Evolutionary conservation across 2,797 vertebrate genomes (phyloP).

Genomic region (Acrocephalus scirpaceus): DNA sequence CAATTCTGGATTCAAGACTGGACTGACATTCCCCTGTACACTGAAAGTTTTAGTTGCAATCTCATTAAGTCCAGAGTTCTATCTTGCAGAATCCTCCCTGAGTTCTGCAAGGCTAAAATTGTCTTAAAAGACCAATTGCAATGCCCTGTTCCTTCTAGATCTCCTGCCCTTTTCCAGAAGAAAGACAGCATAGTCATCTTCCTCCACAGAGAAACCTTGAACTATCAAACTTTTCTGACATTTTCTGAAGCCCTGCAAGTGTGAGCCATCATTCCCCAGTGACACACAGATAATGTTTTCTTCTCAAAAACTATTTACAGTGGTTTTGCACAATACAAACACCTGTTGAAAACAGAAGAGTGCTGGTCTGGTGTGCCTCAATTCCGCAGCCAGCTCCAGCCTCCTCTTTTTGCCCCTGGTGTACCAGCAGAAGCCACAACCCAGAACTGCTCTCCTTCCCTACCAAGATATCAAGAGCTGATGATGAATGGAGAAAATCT

Average conservation of each 20-base stretch:
- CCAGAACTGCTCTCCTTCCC: not conserved
- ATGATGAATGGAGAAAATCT: not conserved
- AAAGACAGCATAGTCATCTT: not conserved
- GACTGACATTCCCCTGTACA: not conserved
- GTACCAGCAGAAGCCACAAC: not conserved
- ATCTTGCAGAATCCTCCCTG: not conserved
- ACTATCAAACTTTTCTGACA: not conserved
- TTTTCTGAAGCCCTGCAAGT: not conserved
- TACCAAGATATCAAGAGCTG: not conserved
- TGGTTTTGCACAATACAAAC: not conserved
- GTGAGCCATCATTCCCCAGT: not conserved
- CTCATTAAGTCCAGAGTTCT: not conserved
- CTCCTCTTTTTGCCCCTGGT: not conserved
- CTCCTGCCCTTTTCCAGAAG: not conserved
- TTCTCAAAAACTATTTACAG: not conserved
- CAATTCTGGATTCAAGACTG: not conserved
- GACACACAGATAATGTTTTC: not conserved
- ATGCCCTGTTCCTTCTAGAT: not conserved
- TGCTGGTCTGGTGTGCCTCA: not conserved
- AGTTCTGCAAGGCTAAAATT: not conserved
- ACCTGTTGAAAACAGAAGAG: not conserved
- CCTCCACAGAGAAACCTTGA: not conserved
- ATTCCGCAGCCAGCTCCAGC: not conserved
- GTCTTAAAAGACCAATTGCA: not conserved
- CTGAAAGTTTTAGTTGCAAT: not conserved